Evolutionary conservation across 2,888 invertebrate species (phyloP).

Genomic region (Ypsolopha sequella): DNA sequence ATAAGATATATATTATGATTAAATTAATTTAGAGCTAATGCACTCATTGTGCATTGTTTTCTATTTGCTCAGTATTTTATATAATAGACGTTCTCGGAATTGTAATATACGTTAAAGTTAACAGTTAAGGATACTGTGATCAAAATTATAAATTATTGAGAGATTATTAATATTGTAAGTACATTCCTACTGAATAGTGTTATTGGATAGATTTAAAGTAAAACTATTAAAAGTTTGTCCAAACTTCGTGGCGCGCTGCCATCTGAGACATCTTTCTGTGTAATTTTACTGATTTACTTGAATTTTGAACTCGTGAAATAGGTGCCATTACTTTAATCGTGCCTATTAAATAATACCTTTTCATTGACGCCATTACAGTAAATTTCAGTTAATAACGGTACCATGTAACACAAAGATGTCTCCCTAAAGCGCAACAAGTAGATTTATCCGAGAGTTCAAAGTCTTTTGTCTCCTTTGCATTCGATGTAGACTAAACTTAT

Average conservation of each 20-base stretch:
- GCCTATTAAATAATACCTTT: no score
- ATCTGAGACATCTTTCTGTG: no score
- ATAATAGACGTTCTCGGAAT: constrained; percentile 54
- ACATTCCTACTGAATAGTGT: constrained; percentile 65
- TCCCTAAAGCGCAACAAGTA: constrained; percentile 1
- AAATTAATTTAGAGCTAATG: constrained; percentile 51
- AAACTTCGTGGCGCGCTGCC: constrained; percentile 13
- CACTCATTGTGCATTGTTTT: constrained; percentile 61
- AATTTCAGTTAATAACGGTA: no score
- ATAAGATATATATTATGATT: constrained; percentile 55
- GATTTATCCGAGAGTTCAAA: constrained; percentile 33
- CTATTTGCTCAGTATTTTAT: constrained; percentile 69
- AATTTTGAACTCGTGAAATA: no score
- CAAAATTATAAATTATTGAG: constrained; percentile 71
- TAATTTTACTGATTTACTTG: no score
- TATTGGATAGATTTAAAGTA: constrained; percentile 33
- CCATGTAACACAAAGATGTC: no score
- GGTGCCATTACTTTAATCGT: no score
- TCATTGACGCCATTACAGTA: no score
- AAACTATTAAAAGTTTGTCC: constrained; percentile 54
- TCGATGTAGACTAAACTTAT: constrained; percentile 19
- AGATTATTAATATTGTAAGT: constrained; percentile 67
- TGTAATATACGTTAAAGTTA: constrained; percentile 66
- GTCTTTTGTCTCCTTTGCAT: constrained; percentile 35
- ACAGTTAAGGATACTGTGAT: constrained; percentile 70